These are phyloP conservation scores for Cantharis rustica DNA, from an alignment of 2,888 invertebrate genomes.

Conservation along the genomic window DNA sequence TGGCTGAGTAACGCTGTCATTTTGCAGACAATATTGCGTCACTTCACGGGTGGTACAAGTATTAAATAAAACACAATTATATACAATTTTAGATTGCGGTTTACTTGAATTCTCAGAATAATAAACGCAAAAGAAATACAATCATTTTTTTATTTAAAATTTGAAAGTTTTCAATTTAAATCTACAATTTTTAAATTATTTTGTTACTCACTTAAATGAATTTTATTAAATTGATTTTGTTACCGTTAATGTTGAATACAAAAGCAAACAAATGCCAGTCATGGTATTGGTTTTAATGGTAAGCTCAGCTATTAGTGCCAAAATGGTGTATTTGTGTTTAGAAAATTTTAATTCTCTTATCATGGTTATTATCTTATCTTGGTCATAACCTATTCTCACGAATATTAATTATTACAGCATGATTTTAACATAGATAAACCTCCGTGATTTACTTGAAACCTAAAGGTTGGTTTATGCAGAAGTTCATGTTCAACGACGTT, in stretches of 20 bases:
- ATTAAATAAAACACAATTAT: constrained; percentile 2
- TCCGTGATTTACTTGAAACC: no score
- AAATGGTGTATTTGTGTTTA: background rate
- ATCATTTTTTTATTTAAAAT: background rate
- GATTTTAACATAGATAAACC: no score
- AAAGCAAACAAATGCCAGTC: background rate
- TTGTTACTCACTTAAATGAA: background rate
- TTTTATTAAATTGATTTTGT: background rate
- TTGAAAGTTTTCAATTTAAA: background rate
- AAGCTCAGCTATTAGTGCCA: no score
- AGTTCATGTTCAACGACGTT: no score
- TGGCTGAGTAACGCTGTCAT: constrained; percentile 33
- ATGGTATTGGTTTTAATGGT: no score
- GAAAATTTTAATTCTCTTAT: background rate
- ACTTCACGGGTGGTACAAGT: constrained; percentile 15
- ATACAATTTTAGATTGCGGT: background rate
- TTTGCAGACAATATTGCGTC: constrained; percentile 34
- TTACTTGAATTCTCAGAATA: background rate
- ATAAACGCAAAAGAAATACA: background rate
- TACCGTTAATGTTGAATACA: background rate
- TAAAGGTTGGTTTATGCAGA: no score
- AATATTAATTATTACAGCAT: no score
- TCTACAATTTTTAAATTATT: background rate
- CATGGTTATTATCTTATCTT: no score
- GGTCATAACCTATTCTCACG: no score